Evolutionary conservation across 1,140 invertebrate genomes (phyloP), one percentile per base, ranked within the genome.

Genomic region (Coboldia fuscipes): DNA sequence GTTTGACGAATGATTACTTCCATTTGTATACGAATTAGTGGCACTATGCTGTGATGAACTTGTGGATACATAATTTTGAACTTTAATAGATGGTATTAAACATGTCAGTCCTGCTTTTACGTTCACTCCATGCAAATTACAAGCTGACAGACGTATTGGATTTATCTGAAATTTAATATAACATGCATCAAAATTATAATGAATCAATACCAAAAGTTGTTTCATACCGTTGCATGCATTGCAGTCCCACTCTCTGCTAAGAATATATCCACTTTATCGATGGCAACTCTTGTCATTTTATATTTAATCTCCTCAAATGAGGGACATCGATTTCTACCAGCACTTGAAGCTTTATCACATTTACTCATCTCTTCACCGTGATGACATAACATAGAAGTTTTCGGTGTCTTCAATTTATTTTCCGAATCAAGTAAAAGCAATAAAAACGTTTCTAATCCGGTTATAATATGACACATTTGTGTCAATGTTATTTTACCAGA

Each of bases 291-390:
- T 5, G 82, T 80, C 75, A 97, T 84, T 45, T 77, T 70, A 50
- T 98, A 98, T 49, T 97, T 97, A 20, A 97, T 79, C 47, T 90
- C 80, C 43, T 89, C 84, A 1, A 75, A 66, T 26, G 75, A 75
- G 6, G 84, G 85, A 55, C 85, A 92, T 41, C 70, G 65, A 46
- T 75, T 78, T 47, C 68, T 73, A 36, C 67, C 70, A 39, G 69
- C 68, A 28, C 66, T 56, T 50, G 76, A 71, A 17, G 73, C 77
- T 40, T 81, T 68, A 3, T 67, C 55, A 45, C 88, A 93, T 37
- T 73, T 55, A 8, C 72, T 61, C 38, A 79, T 82, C 15, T 75
- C 71, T 16, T 77, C 45, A 36, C 80, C 78, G 52, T 94, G 89
- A 46, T 92, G 84, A 51, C 89, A 96, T 35, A 75, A 62, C 43